Evolutionary conservation across 2,797 vertebrate species (phyloP).

Genomic region (Chromis chromis): DNA sequence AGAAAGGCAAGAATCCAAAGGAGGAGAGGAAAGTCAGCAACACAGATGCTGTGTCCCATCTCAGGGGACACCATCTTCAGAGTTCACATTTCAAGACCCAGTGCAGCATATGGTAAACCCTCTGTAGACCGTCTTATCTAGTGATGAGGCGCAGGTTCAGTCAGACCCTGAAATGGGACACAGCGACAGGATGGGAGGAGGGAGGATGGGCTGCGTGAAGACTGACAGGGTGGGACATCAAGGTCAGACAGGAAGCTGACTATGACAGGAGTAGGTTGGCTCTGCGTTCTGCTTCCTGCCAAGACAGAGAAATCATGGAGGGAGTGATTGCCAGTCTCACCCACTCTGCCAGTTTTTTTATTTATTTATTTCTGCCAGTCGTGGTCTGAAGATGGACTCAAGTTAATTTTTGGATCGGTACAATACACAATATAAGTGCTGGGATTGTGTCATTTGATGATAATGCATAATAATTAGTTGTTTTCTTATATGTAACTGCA

Average conservation of each 20-base stretch:
- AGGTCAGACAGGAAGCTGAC: conserved; percentile 53
- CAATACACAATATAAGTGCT: neutral
- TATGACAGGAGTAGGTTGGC: conserved; percentile 19
- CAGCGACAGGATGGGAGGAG: neutral
- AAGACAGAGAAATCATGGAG: conserved; percentile 34
- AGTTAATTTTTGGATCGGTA: neutral
- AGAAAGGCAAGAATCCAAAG: neutral
- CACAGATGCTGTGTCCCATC: conserved; percentile 31
- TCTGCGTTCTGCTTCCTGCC: conserved; percentile 37
- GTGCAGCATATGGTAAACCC: conserved; percentile 26
- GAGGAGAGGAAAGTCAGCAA: neutral
- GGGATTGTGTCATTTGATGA: neutral
- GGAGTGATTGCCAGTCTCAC: conserved; percentile 37
- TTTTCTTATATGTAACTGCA: neutral
- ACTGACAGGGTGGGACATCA: conserved; percentile 14
- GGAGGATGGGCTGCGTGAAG: conserved; percentile 14
- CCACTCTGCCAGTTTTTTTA: conserved; percentile 20
- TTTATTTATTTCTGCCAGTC: conserved; percentile 1
- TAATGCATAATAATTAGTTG: neutral
- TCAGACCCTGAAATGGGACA: conserved; percentile 31
- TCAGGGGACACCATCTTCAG: conserved; percentile 8
- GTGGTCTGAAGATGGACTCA: conserved; percentile 8
- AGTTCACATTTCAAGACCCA: conserved; percentile 30
- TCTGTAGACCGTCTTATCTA: conserved; percentile 17
- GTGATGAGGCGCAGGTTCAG: conserved; percentile 9